phyloP scores from a whole-genome alignment of 2,888 invertebrate genomes.

The Phortica magna region DNA sequence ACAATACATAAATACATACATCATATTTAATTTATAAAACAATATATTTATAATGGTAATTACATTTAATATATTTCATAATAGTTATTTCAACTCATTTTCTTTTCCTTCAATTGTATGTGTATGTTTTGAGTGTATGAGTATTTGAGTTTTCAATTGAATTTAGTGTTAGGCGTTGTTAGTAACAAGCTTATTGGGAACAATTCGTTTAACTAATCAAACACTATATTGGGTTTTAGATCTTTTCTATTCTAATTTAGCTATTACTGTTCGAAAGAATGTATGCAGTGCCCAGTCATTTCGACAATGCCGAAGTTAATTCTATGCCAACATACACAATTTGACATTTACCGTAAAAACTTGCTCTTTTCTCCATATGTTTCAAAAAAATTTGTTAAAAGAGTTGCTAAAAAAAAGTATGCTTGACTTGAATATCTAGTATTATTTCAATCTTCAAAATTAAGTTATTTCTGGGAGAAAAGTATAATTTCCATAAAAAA shows the following conservation, averaged over 20 bases:
- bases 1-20: background rate
- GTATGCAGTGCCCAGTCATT: background rate
- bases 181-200: background rate
- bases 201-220: background rate
- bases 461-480: no score
- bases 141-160: background rate
- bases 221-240: background rate
- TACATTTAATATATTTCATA: background rate
- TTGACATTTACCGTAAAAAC: background rate
- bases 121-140: background rate
- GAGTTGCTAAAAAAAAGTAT: no score
- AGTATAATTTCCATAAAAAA: no score
- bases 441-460: no score
- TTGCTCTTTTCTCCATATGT: background rate
- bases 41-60: background rate
- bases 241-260: background rate
- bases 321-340: background rate
- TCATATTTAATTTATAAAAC: background rate
- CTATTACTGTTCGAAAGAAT: background rate
- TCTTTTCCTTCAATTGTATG: background rate
- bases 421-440: no score
- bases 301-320: background rate
- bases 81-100: background rate
- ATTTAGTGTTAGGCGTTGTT: background rate
- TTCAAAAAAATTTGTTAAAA: no score